Conservation (phyloP, 2,888 invertebrate species). For the Drosophila seclusa region DNA sequence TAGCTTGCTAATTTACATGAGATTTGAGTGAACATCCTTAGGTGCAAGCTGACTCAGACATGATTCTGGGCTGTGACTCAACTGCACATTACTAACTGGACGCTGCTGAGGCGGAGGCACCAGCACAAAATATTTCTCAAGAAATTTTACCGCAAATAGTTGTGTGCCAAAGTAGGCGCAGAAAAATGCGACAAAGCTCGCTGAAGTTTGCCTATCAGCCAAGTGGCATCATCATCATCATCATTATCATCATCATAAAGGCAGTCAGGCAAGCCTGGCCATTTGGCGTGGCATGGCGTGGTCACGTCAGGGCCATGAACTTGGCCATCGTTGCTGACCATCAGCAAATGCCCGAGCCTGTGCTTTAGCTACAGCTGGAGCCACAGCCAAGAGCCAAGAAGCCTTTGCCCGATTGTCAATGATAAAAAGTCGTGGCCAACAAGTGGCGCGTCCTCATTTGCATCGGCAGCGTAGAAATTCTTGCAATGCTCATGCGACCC, state of each 20-base stretch:
- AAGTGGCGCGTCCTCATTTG: constrained; percentile 77
- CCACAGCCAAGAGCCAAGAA: constrained; percentile 16
- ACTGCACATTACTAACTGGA: constrained; percentile 39
- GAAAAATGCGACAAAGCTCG: constrained; percentile 66
- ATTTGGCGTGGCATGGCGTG: constrained; percentile 52
- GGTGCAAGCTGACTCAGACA: constrained; percentile 4
- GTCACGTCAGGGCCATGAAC: constrained; percentile 76
- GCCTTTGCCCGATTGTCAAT: constrained; percentile 65
- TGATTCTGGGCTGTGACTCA: constrained; percentile 13
- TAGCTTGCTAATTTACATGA: constrained; percentile 71
- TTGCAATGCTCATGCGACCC: constrained; percentile 56
- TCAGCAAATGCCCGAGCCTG: constrained; percentile 56
- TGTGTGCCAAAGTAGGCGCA: constrained; percentile 72
- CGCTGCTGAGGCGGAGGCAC: constrained; percentile 29
- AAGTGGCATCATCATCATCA: constrained; percentile 65
- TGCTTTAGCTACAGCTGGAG: constrained; percentile 2
- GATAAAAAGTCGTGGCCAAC: constrained; percentile 77
- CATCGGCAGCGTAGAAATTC: constrained; percentile 66
- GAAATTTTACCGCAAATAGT: constrained; percentile 71
- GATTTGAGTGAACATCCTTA: constrained; percentile 67
- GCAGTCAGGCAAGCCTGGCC: constrained; percentile 31
- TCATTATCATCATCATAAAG: constrained; percentile 26
- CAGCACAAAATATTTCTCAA: constrained; percentile 56
- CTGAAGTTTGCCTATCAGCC: constrained; percentile 70
- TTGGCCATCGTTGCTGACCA: constrained; percentile 77